Conservation (phyloP, 2,888 invertebrate species). For the Podabrus alpinus region DNA sequence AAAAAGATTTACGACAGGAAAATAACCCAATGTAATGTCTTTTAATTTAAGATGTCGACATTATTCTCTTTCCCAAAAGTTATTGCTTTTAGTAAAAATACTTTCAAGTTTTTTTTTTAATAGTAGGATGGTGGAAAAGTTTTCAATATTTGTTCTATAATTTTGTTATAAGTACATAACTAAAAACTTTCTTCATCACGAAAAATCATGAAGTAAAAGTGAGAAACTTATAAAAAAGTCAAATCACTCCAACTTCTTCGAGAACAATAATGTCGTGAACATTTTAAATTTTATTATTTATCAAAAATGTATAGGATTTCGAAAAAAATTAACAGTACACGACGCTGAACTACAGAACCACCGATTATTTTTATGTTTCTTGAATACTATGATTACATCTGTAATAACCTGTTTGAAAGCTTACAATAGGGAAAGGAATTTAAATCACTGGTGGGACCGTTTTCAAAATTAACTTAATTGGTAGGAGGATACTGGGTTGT, state of each 20-base stretch:
- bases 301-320: neutral
- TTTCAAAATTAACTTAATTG: constrained; percentile 54
- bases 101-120: neutral
- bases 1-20: constrained; percentile 51
- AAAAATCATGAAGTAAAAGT: neutral
- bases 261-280: neutral
- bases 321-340: neutral
- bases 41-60: constrained; percentile 52
- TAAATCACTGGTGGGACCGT: constrained; percentile 52
- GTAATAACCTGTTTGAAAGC: constrained; percentile 51
- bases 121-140: neutral
- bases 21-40: constrained; percentile 51
- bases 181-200: neutral
- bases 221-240: neutral
- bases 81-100: constrained; percentile 35
- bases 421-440: constrained; percentile 55
- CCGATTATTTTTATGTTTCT: constrained; percentile 42
- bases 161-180: constrained; percentile 1
- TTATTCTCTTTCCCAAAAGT: constrained; percentile 44
- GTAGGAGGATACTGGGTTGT: constrained; percentile 43
- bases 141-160: constrained; percentile 2
- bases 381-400: constrained; percentile 51
- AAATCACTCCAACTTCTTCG: neutral
- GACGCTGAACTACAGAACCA: constrained; percentile 18
- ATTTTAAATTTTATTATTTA: neutral